Evolutionary conservation across 2,888 invertebrate species (phyloP), one percentile per base, ranked within the genome.

Genomic region (Aphrophora alni): DNA sequence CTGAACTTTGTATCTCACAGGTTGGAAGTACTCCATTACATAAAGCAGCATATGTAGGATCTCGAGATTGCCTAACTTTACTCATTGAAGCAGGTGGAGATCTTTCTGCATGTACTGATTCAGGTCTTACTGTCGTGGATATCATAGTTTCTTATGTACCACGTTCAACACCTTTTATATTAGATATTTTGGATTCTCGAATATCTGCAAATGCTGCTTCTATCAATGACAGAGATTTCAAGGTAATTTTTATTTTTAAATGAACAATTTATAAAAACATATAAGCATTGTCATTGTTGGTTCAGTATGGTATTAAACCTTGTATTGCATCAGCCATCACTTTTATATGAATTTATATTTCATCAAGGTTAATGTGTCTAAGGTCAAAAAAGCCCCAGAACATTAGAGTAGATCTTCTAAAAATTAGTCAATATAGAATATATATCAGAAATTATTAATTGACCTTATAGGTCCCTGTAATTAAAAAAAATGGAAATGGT

Each of bases 11-110:
- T 5, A 0, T 71, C 24, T 25, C 0, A 33, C 59, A 81, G 81
- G 81, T 77, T 24, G 81, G 81, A 38, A 87, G 90, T 82, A 90
- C 90, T 3, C 90, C 90, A 4, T 87, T 91, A 83, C 90, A 91
- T 86, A 87, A 91, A 76, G 93, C 93, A 80, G 92, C 92, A 0
- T 88, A 88, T 17, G 89, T 89, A 82, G 91, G 92, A 77, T 87
- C 89, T 79, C 80, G 86, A 1, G 87, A 89, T 24, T 91, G 91
- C 78, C 89, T 90, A 2, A 86, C 89, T 81, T 83, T 89, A 38
- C 87, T 91, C 1, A 80, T 91, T 51, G 87, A 89, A 0, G 88
- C 88, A 83, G 88, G 89, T 4, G 89, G 90, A 69, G 90, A 90
- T 85, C 87, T 90, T 2, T 86, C 89, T 82, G 85, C 89, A n/a